Conservation (phyloP, 2,797 vertebrate species). For the Acanthiza pusilla region DNA sequence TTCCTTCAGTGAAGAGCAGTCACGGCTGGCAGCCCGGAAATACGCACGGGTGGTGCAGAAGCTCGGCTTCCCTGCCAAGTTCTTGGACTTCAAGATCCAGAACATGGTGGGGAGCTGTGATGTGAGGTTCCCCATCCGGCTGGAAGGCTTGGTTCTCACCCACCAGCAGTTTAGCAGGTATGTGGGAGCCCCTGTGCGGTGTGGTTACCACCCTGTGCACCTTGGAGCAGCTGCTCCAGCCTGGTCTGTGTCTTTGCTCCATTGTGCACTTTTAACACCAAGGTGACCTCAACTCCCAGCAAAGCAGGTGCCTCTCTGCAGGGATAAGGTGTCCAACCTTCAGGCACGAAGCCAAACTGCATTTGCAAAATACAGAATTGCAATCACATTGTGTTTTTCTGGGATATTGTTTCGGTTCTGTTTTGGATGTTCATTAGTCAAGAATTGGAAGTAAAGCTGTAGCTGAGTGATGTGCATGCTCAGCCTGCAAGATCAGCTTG, state of each 20-base stretch:
- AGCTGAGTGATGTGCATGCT: not conserved
- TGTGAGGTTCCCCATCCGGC: slow-evolving; percentile 89
- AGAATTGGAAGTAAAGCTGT: not conserved
- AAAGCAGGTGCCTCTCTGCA: not conserved
- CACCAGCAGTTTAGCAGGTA: slow-evolving; percentile 97
- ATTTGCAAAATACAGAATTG: not conserved
- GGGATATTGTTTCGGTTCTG: not conserved
- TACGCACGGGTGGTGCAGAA: slow-evolving; percentile 94
- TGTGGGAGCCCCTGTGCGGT: not conserved
- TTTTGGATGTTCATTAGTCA: not conserved
- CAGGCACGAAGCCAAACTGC: not conserved
- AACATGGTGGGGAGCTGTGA: slow-evolving; percentile 98
- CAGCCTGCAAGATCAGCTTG: not conserved
- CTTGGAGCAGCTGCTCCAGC: not conserved
- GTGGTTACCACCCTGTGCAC: not conserved
- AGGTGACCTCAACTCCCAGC: not conserved
- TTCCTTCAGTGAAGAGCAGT: slow-evolving; percentile 87
- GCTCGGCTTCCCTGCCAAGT: slow-evolving; percentile 91
- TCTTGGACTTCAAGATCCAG: slow-evolving; percentile 96
- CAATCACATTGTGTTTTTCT: not conserved
- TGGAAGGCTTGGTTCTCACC: slow-evolving; percentile 91
- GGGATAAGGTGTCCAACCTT: not conserved
- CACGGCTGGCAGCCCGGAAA: slow-evolving; percentile 90
- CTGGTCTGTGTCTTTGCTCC: not conserved
- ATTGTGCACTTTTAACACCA: not conserved